A percentile compares a stretch with the other conserved stretches of the same genome.
Evolutionary conservation across 2,888 invertebrate genomes (phyloP).

Genomic region (Melieria crassipennis): DNA sequence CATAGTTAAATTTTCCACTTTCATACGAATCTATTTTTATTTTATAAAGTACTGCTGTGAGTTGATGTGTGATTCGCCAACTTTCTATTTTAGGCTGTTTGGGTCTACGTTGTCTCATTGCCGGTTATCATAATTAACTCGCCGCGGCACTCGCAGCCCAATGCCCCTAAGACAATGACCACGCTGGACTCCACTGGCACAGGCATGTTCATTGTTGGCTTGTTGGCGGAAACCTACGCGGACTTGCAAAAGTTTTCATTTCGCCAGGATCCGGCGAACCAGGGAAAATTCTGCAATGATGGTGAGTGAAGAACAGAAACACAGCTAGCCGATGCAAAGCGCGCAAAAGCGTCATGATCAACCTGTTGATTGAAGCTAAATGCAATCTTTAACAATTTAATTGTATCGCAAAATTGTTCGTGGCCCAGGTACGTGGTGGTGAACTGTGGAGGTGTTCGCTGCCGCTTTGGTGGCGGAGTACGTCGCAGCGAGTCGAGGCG

Average conservation of each 20-base stretch:
- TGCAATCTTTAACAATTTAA: not conserved
- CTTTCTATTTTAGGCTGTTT: conserved; percentile 75
- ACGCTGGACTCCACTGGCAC: conserved; percentile 87
- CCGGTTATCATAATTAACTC: conserved; percentile 93
- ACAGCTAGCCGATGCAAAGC: not conserved
- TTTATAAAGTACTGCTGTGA: too few relatives aligned
- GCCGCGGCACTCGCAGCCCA: conserved; percentile 78
- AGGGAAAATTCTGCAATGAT: conserved; percentile 92
- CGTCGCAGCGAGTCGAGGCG: too few relatives aligned
- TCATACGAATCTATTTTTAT: too few relatives aligned
- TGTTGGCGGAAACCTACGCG: conserved; percentile 88
- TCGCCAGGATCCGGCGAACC: conserved; percentile 86
- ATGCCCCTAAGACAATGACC: conserved; percentile 86
- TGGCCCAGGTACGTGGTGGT: not conserved
- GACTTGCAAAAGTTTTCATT: conserved; percentile 94
- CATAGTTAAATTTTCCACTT: too few relatives aligned
- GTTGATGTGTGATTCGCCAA: too few relatives aligned
- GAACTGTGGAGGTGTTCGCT: too few relatives aligned
- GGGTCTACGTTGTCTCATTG: conserved; percentile 91
- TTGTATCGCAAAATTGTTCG: not conserved
- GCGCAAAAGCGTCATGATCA: not conserved
- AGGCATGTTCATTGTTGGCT: conserved; percentile 83
- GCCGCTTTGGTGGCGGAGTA: too few relatives aligned
- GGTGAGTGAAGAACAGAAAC: conserved; percentile 67
- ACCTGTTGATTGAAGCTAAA: not conserved